Evolutionary conservation across 2,113 vertebrate genomes (phyloP), one percentile per base, ranked within the genome.

Genomic region (Trematomus loennbergii): DNA sequence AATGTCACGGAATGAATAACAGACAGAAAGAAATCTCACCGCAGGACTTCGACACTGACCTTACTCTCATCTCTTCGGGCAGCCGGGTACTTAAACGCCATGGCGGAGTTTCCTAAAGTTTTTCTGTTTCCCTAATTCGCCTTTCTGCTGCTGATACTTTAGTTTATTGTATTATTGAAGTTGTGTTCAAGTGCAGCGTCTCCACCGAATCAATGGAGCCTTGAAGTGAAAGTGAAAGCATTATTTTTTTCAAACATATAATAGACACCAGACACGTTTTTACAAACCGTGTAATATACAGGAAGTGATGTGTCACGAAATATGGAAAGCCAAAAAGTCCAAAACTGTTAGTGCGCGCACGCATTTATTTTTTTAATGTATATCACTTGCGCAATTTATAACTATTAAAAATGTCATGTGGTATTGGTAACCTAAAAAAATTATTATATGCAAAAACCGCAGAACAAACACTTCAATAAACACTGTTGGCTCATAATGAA

Each of bases 181-280:
- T 29, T 40, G 36, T 55, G 17, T 25, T 72, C 9, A 8, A 10
- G 17, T 15, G 55, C 45, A 1, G 62, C 74, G 40, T 20, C 46
- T 20, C 4, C 10, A 7, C 4, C 52, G 49, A 81, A 33, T 67
- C 69, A 80, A 69, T 18, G 58, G 13, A 8, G 53, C 1, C 12
- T 36, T 3, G 76, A 88, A 93, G 67, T 12, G 92, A 94, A 94
- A 94, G 90, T 90, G 91, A 92, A 93, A 94, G 79, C 29, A 76
- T 64, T 29, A 4, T 29, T 29, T 18, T 1, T 11, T 40, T 22
- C 12, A 33, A 49, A 3, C 17, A 29, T 29, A 29, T 29, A 29
- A 29, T 29, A 18, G 40, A 16, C 18, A 1, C 49, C 25, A 3
- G 9, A 0, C 12, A 59, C 7, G 22, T 20, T n/a, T 20, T n/a